These are phyloP conservation scores for Odocoileus virginianus DNA, from an alignment of 2,113 vertebrate species.

Conservation along the genomic window DNA sequence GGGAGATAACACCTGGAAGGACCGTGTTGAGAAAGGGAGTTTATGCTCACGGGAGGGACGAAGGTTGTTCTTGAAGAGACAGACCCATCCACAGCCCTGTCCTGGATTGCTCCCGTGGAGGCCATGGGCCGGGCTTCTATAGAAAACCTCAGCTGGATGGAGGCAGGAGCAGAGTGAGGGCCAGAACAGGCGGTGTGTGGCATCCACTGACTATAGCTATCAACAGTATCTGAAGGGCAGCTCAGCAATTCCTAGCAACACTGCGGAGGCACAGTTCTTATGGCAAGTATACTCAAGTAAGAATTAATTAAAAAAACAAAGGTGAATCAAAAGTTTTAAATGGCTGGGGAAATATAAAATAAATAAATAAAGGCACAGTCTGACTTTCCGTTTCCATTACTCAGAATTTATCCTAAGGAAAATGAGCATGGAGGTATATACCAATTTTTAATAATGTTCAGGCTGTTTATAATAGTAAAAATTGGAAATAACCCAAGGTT, in stretches of 20 bases:
- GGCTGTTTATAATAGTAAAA: neutral
- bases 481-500: neutral
- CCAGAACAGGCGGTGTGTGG: neutral
- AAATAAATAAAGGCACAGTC: neutral
- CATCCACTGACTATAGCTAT: rapidly evolving
- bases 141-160: neutral
- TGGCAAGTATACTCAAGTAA: too few relatives aligned
- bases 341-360: neutral
- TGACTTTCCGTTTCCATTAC: neutral
- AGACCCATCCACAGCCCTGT: neutral
- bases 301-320: too few relatives aligned
- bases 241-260: neutral
- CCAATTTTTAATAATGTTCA: neutral
- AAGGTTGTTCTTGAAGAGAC: neutral
- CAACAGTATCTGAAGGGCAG: neutral
- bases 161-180: neutral
- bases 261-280: too few relatives aligned
- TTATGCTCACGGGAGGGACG: neutral
- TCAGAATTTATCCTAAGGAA: neutral
- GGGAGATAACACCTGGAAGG: conserved; percentile 81
- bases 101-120: neutral
- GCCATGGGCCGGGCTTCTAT: neutral
- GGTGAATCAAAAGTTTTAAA: neutral
- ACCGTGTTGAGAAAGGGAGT: neutral
- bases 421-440: neutral